These are phyloP conservation scores for Chloroclystis v-ata DNA, from an alignment of 2,888 invertebrate species.

Conservation along the genomic window DNA sequence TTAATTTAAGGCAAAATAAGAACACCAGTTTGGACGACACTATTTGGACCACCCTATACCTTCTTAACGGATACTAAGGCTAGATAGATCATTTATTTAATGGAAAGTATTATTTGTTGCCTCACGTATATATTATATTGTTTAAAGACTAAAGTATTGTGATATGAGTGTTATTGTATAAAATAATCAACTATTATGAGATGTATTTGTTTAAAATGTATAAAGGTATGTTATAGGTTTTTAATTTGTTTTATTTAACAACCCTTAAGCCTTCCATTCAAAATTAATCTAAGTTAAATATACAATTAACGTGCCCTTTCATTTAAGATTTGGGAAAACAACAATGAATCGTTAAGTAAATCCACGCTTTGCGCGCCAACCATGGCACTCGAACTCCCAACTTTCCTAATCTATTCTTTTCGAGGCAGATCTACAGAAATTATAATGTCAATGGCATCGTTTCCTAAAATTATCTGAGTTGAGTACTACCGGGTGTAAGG, in stretches of 20 bases:
- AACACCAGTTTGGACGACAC: too few relatives aligned
- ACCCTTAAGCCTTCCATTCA: too few relatives aligned
- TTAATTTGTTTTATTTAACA: conserved; percentile 52
- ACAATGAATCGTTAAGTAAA: neutral
- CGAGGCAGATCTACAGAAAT: conserved; percentile 23
- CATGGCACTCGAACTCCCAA: conserved; percentile 6
- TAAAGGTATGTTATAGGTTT: conserved; percentile 61
- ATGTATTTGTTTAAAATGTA: conserved; percentile 53
- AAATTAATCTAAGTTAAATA: too few relatives aligned
- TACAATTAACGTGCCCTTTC: too few relatives aligned
- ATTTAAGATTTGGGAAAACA: neutral
- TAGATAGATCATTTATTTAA: conserved; percentile 2
- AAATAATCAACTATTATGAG: conserved; percentile 43
- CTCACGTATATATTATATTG: conserved; percentile 19
- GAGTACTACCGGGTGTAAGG: conserved; percentile 45
- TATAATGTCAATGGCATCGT: conserved; percentile 43
- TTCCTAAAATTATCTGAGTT: conserved; percentile 43
- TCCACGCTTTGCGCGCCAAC: neutral
- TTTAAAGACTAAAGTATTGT: conserved; percentile 72
- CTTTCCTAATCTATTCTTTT: conserved; percentile 28
- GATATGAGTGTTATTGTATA: conserved; percentile 55
- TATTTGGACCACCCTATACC: neutral
- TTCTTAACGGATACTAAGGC: neutral
- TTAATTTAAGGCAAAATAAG: too few relatives aligned
- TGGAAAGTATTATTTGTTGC: conserved; percentile 20